Conservation (phyloP, 1,140 invertebrate genomes). For the Chrysomallon squamiferum region DNA sequence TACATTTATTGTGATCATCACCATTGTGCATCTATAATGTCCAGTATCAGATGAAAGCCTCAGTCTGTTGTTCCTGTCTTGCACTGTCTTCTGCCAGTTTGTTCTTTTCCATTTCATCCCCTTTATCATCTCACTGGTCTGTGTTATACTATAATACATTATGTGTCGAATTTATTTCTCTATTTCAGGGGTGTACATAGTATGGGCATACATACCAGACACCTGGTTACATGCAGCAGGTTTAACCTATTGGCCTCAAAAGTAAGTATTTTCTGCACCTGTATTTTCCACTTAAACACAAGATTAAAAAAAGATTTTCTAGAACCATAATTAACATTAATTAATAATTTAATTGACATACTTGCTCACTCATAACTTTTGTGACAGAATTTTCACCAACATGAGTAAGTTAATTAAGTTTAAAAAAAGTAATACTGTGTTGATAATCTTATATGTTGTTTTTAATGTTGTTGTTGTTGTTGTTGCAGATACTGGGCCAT, state of each 20-base stretch:
- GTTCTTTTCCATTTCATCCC: no score
- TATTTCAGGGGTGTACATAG: slow-evolving; percentile 73
- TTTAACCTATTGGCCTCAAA: slow-evolving; percentile 82
- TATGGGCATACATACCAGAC: slow-evolving; percentile 84
- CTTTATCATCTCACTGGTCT: no score
- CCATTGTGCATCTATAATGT: no score
- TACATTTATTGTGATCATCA: no score
- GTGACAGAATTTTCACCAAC: neutral
- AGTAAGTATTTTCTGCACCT: slow-evolving; percentile 54
- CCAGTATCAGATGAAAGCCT: no score
- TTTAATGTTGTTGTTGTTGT: no score
- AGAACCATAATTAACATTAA: neutral
- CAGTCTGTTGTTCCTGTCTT: no score
- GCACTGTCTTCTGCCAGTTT: no score
- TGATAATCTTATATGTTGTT: neutral
- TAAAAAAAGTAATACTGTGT: neutral
- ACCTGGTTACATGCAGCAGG: slow-evolving; percentile 73
- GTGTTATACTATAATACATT: no score
- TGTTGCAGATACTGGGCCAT: slow-evolving; percentile 78
- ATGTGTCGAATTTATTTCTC: no score
- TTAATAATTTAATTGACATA: neutral
- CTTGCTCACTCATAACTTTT: neutral
- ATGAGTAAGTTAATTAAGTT: neutral
- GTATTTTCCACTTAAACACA: neutral
- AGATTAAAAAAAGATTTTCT: neutral